Evolutionary conservation across 2,888 invertebrate genomes (phyloP), one percentile per base, ranked within the genome.

Genomic region (Teleiodes luculella): DNA sequence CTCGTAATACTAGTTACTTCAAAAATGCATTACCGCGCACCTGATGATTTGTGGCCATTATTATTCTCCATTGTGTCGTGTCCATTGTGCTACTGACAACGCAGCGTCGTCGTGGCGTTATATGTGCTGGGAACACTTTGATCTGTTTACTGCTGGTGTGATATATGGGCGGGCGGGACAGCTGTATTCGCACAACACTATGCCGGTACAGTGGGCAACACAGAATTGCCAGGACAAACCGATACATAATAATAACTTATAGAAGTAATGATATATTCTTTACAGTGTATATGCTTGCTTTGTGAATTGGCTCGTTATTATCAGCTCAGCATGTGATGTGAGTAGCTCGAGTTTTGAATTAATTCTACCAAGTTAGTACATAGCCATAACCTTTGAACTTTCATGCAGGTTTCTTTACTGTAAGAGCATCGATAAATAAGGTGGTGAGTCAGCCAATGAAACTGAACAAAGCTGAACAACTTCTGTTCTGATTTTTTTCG

Each of bases 31-130:
- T 35, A 36, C 47, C 24, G 3, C 43, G 28, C 49, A 11, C 61
- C 24, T 50, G 53, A 67, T 78, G 76, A 78, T 78, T 79, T 79
- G 76, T 78, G 57, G 67, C 64, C 66, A 61, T 66, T 66, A 70
- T 70, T 74, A 71, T 71, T 66, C 68, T 59, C 68, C 55, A 70
- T 71, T 72, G 72, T 71, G 60, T 52, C 59, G 54, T 36, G 30
- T 55, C 41, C 58, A 63, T 64, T 65, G 64, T 65, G 66, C 61
- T 61, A 63, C 62, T 59, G 65, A 62, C 63, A 60, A 55, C 59
- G 20, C 20, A 18, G 39, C 57, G 43, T 43, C 60, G 57, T 57
- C 52, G 56, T 52, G 45, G 57, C 52, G 55, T 58, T 63, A n/a
- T 62, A 59, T 60, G 56, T 61, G 56, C 35, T 41, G 13, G 28